phyloP scores from a whole-genome alignment of 2,888 invertebrate genomes.

The Podotricha telesiphe region DNA sequence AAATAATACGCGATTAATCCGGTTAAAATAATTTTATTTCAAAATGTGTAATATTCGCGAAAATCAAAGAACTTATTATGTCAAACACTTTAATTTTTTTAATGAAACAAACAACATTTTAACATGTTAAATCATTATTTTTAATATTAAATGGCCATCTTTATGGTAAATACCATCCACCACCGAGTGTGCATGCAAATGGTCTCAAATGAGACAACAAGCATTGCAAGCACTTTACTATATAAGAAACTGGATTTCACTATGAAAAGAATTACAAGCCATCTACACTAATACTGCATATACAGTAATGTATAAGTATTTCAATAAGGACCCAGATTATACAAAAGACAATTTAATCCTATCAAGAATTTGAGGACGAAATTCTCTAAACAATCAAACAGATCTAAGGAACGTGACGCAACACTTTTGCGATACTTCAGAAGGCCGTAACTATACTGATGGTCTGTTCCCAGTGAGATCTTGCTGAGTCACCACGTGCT shows the following conservation, averaged over 20 bases:
- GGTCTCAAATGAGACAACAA: no score
- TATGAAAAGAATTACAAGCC: neutral
- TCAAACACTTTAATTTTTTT: no score
- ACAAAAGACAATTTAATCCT: slow-evolving; percentile 14
- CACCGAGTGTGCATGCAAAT: no score
- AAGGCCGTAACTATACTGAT: slow-evolving; percentile 11
- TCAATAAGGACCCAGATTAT: neutral
- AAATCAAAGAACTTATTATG: no score
- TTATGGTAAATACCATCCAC: no score
- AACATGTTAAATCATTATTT: no score
- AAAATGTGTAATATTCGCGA: no score
- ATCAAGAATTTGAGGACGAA: slow-evolving; percentile 21
- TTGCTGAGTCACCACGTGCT: neutral
- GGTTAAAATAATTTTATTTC: no score
- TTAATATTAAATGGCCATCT: no score
- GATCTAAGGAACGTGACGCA: slow-evolving; percentile 30
- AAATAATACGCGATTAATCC: no score
- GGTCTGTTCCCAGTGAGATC: neutral
- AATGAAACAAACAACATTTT: no score
- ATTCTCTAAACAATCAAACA: slow-evolving; percentile 25
- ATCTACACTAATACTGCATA: no score
- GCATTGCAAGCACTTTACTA: neutral
- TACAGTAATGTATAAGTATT: neutral
- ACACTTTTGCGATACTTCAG: slow-evolving; percentile 22
- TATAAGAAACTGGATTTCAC: neutral